Evolutionary conservation across 92 coral and sea anemone species (phyloP), one percentile per base, ranked within the genome.

Genomic region (Paragorgia papillata): DNA sequence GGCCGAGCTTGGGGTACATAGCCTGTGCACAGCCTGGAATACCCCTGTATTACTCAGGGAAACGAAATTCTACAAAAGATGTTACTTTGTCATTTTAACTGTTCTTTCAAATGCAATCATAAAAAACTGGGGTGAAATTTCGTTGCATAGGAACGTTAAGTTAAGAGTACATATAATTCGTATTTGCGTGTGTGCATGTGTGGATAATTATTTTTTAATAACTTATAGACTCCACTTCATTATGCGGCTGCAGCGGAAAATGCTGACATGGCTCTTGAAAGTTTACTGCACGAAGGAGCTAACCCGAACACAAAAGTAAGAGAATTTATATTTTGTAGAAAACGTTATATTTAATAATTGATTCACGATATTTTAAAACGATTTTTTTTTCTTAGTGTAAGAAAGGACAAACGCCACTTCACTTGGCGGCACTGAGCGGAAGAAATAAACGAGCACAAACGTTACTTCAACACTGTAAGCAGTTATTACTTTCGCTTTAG

Each of bases 341-440:
- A 14, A 9, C 2, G 2, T 30, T 0, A 41, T 74, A 37, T 37
- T 39, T 69, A 10, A 28, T 24, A 13, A 43, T 51, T 3, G 2
- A 49, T 19, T 59, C 29, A 15, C 17, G 37, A 20, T 14, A 61
- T 29, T 8, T 33, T 40, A 18, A 7, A 24, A 19, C 32, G 15
- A 19, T 19, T 30, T 24, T 85, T 33, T 41, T 32, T 60, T 28
- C 60, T 43, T 41, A 92, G 97, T 90, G 96, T 67, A 93, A 93
- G 85, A 84, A 78, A 84, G 97, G 97, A 19, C 85, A 92, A 59
- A 93, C 97, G 2, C 97, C 97, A 17, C 92, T 93, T 68, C 97
- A 90, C 75, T 85, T 88, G 75, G 97, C 97, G 24, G 97, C 97
- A 31, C 40, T 93, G 70, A 89, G 91, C 80, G 97, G 97, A n/a